These are phyloP conservation scores for Synanceia verrucosa DNA, from an alignment of 2,797 vertebrate species.

Conservation along the genomic window DNA sequence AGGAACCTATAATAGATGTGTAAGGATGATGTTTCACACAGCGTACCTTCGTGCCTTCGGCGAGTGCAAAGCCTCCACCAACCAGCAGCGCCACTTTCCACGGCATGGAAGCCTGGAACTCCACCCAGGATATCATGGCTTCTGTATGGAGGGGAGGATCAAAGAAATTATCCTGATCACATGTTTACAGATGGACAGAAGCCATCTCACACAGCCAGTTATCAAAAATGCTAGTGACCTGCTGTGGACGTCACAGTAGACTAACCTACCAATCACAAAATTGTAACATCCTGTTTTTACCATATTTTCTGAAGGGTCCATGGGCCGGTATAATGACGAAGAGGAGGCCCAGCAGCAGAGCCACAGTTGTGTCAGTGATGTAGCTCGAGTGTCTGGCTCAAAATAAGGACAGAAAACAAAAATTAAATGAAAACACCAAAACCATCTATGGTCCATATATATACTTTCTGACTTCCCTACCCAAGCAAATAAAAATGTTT, in stretches of 20 bases:
- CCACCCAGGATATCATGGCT: conserved; percentile 91
- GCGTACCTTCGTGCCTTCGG: conserved; percentile 90
- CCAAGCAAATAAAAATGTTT: not conserved
- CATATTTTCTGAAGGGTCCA: conserved; percentile 74
- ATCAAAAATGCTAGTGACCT: not conserved
- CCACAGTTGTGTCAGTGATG: conserved; percentile 90
- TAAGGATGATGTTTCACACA: not conserved
- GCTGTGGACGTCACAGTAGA: not conserved
- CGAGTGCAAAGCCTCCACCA: conserved; percentile 93
- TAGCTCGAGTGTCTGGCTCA: conserved; percentile 80
- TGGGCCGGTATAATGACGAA: conserved; percentile 90
- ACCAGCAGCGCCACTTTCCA: conserved; percentile 94
- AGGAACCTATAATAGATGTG: not conserved
- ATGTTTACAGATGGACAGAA: not conserved
- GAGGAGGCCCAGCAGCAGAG: conserved; percentile 88
- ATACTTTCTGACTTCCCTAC: too few species aligned
- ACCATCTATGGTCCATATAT: too few species aligned
- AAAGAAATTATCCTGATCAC: not conserved
- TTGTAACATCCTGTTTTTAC: conserved; percentile 42
- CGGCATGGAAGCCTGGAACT: conserved; percentile 93
- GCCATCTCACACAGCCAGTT: not conserved
- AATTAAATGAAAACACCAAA: not conserved
- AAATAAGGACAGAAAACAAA: not conserved
- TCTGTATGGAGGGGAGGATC: conserved; percentile 69
- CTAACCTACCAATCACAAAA: not conserved